Evolutionary conservation across 2,113 vertebrate species (phyloP).

Genomic region (Macrotus californicus): DNA sequence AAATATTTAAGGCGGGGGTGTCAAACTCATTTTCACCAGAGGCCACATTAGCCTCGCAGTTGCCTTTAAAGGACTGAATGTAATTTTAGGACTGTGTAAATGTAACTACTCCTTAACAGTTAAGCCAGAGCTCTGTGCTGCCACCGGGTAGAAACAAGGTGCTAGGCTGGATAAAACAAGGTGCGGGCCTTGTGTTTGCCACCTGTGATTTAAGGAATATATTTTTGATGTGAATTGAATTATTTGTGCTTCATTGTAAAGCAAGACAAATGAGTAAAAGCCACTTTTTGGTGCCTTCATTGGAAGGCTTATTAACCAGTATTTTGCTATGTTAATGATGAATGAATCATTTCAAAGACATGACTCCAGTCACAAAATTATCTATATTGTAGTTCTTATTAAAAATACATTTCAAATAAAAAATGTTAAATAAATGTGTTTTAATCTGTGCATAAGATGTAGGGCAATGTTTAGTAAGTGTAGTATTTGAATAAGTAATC

Average conservation of each 20-base stretch:
- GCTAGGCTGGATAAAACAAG: too few relatives aligned
- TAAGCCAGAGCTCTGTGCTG: too few relatives aligned
- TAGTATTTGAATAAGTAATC: neutral
- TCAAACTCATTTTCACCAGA: too few relatives aligned
- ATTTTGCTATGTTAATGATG: neutral
- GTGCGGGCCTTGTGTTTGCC: too few relatives aligned
- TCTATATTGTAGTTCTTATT: neutral
- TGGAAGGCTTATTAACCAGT: neutral
- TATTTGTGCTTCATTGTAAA: neutral
- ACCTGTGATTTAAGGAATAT: neutral
- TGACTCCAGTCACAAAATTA: neutral
- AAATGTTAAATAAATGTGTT: neutral
- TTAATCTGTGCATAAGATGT: neutral
- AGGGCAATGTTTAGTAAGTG: neutral
- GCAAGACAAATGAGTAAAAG: neutral
- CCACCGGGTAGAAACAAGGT: too few relatives aligned
- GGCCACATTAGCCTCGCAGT: too few relatives aligned
- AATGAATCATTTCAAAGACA: neutral
- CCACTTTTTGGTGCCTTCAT: neutral
- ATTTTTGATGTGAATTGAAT: neutral
- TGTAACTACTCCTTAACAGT: too few relatives aligned
- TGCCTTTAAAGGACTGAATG: too few relatives aligned
- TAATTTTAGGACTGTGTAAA: too few relatives aligned
- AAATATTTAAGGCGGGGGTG: neutral
- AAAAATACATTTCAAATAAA: conserved; percentile 7